Conservation (phyloP, 2,888 invertebrate species). For the Drosophila barbarae region DNA sequence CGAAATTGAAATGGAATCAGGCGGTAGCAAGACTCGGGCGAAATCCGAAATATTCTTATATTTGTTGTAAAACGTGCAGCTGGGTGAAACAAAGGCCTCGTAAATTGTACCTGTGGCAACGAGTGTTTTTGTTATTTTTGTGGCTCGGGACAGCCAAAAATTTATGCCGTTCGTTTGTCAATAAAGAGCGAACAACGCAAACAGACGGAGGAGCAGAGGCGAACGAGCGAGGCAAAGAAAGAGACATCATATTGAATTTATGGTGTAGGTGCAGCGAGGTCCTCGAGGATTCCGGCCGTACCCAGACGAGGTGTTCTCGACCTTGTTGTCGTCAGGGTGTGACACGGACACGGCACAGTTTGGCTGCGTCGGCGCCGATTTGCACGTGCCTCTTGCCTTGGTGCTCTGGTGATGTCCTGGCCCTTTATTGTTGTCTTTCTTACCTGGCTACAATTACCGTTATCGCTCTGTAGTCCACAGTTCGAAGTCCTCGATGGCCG, state of each 20-base stretch:
- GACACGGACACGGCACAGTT: constrained; percentile 33
- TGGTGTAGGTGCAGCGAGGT: constrained; percentile 53
- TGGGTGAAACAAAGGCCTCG: constrained; percentile 14
- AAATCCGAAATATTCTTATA: constrained; percentile 2
- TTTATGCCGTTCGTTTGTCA: constrained; percentile 43
- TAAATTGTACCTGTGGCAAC: constrained; percentile 13
- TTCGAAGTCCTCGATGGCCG: constrained; percentile 1
- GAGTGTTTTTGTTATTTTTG: constrained; percentile 6
- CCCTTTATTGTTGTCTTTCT: constrained; percentile 53
- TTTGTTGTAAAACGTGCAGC: constrained; percentile 1
- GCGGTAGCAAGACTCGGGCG: not conserved
- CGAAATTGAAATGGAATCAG: constrained; percentile 9
- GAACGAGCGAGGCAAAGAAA: constrained; percentile 15
- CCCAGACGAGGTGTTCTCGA: constrained; percentile 3
- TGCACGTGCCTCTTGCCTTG: constrained; percentile 23
- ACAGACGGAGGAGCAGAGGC: constrained; percentile 9
- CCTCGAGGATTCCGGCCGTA: constrained; percentile 16
- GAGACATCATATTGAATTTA: constrained; percentile 51
- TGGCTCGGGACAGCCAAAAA: constrained; percentile 13
- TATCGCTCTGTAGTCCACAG: constrained; percentile 19
- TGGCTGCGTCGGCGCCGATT: constrained; percentile 37
- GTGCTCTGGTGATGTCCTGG: constrained; percentile 14
- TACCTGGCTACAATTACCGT: constrained; percentile 64
- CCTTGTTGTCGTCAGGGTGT: constrained; percentile 39
- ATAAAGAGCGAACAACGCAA: constrained; percentile 39